A percentile compares a stretch with the other conserved stretches of the same genome.
phyloP scores from a whole-genome alignment of 2,888 invertebrate genomes.

The Agapostemon virescens region DNA sequence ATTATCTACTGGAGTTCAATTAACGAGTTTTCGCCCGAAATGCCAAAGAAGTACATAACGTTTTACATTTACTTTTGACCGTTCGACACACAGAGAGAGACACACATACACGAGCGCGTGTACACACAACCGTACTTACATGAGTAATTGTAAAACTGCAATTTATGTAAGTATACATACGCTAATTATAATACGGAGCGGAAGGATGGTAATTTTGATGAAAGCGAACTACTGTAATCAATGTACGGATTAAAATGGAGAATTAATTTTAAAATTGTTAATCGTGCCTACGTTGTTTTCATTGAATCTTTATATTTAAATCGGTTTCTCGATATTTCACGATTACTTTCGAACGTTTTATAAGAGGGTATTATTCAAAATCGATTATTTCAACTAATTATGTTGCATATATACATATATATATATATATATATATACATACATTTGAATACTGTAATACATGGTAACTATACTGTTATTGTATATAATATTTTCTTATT shows the following conservation, averaged over 20 bases:
- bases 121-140: constrained; percentile 4
- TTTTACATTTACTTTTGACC: background rate
- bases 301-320: background rate
- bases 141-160: constrained; percentile 8
- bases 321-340: background rate
- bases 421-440: background rate
- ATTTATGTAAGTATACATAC: constrained; percentile 9
- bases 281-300: background rate
- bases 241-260: constrained; percentile 11
- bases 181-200: constrained; percentile 14
- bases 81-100: background rate
- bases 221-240: constrained; percentile 6
- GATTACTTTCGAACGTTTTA: constrained; percentile 6
- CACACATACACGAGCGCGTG: too few relatives aligned
- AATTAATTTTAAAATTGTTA: constrained; percentile 8
- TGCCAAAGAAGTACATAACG: constrained; percentile 26
- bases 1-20: constrained; percentile 24
- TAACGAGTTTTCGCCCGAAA: constrained; percentile 4
- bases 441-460: constrained; percentile 14
- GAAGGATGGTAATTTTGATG: constrained; percentile 12
- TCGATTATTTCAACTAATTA: background rate
- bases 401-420: constrained; percentile 1
- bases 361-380: background rate
- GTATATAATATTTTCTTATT: constrained; percentile 17
- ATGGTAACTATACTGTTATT: constrained; percentile 16